Base-by-base conservation (phyloP, 2,888 invertebrate species). In the Phalera bucephala region DNA sequence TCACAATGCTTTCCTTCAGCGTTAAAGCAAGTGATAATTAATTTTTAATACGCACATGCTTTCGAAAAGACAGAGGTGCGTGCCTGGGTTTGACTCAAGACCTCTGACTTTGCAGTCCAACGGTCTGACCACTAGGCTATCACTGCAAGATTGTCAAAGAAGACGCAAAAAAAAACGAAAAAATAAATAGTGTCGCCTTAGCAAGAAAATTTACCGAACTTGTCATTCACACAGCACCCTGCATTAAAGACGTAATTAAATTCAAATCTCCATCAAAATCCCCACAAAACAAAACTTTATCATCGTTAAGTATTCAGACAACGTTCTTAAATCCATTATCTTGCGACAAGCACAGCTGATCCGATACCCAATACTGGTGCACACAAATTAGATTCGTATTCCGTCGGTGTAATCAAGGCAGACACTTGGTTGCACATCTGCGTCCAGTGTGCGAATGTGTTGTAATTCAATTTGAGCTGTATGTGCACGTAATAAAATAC, bases 351-450 rank as follows among this genome's bases (percentile, higher is more conserved):
- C 64, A 64, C 80, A 72, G 68, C 78, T 77, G 76, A 75, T 72
- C 62, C 65, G 56, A 63, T 58, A 64, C 56, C 53, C 65, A 50
- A 55, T 56, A 53, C 50, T 46, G 56, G 55, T 54, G 61, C 60
- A 69, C 64, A 65, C 72, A 76, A 83, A 86, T 86, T 81, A 78
- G 79, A 82, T 85, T 83, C 71, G 72, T 72, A 79, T 76, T 77
- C 76, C 54, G 67, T 70, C 64, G 72, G 60, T 71, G 76, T 83
- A 85, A 87, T 82, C 82, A 86, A 79, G 70, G 65, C 68, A 75
- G 85, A 82, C 83, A 79, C 68, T 78, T 72, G 62, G 69, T 63
- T 76, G 77, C 79, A 76, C 87, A 87, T 84, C 86, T 86, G 87
- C 59, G 79, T 45, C 69, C 66, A 55, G 54, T 48, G 47, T 36